Evolutionary conservation across 2,113 vertebrate species (phyloP).

Genomic region (Phalacrocorax brasilianus): DNA sequence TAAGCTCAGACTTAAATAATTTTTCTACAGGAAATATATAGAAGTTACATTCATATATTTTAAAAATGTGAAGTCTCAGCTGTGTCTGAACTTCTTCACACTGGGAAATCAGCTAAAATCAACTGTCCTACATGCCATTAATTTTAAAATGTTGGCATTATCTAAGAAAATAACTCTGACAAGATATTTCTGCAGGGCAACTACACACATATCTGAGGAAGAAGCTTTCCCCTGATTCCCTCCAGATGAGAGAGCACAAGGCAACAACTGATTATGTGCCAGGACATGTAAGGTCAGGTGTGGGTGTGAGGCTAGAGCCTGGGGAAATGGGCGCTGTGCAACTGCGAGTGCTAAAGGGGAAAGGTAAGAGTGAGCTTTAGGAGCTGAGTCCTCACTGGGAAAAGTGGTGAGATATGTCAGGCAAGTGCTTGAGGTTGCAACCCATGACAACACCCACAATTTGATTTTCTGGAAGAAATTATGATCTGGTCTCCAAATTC

Average conservation of each 20-base stretch:
- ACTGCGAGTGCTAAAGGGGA: background rate
- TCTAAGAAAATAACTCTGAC: background rate
- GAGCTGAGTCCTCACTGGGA: rapidly evolving
- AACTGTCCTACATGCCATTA: background rate
- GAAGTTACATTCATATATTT: background rate
- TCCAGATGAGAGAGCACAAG: background rate
- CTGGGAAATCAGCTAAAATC: background rate
- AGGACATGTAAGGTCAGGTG: background rate
- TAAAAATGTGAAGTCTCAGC: background rate
- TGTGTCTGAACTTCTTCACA: background rate
- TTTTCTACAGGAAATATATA: background rate
- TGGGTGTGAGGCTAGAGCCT: background rate
- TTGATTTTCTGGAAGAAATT: background rate
- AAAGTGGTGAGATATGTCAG: background rate
- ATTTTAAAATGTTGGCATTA: background rate
- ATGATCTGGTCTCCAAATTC: background rate
- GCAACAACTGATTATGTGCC: background rate
- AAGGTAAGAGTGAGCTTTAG: background rate
- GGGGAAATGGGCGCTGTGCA: background rate
- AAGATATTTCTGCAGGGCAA: background rate
- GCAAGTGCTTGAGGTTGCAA: background rate
- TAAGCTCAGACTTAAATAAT: background rate
- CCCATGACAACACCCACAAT: rapidly evolving
- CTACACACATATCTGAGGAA: background rate
- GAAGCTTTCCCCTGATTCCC: background rate